phyloP scores from a whole-genome alignment of 2,113 vertebrate species.

The Tyto alba region DNA sequence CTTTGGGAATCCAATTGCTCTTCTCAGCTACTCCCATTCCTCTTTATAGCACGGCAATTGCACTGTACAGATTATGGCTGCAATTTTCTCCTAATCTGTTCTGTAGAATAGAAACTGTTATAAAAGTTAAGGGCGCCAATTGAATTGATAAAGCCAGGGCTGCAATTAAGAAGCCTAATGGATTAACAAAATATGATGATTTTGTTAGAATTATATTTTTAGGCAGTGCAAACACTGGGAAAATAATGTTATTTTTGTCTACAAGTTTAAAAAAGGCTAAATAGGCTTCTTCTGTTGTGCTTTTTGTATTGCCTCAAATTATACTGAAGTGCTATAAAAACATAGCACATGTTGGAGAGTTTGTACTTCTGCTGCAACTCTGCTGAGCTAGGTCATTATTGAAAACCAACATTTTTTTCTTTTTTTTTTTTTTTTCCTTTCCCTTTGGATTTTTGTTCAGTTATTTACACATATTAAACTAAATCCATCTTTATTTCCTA shows the following conservation, averaged over 20 bases:
- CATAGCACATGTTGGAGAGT: accelerated
- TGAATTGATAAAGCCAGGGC: conserved; percentile 55
- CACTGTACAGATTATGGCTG: conserved; percentile 78
- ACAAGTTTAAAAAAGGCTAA: neutral
- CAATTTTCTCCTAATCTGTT: conserved; percentile 82
- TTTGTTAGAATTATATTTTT: conserved; percentile 16
- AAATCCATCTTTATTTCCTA: neutral
- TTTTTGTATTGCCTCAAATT: neutral
- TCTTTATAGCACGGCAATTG: conserved; percentile 75
- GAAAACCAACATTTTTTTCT: accelerated
- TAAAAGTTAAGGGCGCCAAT: conserved; percentile 63
- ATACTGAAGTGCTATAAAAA: neutral
- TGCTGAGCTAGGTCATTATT: neutral
- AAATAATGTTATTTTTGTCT: neutral
- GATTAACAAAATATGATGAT: conserved; percentile 34
- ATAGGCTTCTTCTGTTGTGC: neutral
- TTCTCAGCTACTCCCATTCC: conserved; percentile 72
- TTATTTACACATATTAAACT: neutral
- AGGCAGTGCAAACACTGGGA: neutral
- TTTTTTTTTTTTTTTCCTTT: neutral
- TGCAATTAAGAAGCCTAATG: conserved; percentile 58
- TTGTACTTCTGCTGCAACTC: neutral
- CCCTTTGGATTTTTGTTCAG: neutral
- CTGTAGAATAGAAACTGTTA: conserved; percentile 70
- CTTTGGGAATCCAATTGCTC: conserved; percentile 75